phyloP scores from a whole-genome alignment of 2,797 vertebrate species.

The Neoniphon sammara region DNA sequence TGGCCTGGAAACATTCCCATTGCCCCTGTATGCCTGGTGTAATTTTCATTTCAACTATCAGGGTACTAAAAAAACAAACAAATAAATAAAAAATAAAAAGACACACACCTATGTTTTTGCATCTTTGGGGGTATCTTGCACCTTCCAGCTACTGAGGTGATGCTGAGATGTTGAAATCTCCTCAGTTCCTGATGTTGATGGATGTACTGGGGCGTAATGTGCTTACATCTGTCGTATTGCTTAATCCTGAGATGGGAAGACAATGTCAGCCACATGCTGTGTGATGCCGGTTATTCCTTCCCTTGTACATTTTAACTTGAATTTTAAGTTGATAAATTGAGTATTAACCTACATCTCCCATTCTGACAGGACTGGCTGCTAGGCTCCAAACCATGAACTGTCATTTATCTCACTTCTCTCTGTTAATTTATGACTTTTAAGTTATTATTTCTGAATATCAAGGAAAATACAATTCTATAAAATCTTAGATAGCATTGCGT shows the following conservation, averaged over 20 bases:
- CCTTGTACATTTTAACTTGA: conserved; percentile 4
- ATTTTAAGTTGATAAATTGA: conserved; percentile 12
- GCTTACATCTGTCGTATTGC: conserved; percentile 22
- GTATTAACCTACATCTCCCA: conserved; percentile 15
- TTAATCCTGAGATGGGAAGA: conserved; percentile 18
- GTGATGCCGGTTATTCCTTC: conserved; percentile 2
- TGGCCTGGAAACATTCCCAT: conserved; percentile 53
- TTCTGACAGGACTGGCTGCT: not conserved
- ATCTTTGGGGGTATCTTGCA: conserved; percentile 21
- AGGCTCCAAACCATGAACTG: too few species aligned
- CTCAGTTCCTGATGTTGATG: not conserved
- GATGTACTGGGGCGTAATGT: not conserved
- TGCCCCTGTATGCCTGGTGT: conserved; percentile 38
- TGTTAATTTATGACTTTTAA: too few species aligned
- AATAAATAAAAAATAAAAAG: not conserved
- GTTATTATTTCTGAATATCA: too few species aligned
- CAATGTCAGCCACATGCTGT: conserved; percentile 17
- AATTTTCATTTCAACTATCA: conserved; percentile 63
- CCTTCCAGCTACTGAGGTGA: conserved; percentile 7
- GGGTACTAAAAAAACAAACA: conserved; percentile 23
- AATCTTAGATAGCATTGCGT: too few species aligned
- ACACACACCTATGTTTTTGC: conserved; percentile 53
- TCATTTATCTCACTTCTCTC: too few species aligned
- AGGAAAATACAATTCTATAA: too few species aligned
- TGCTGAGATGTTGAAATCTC: not conserved